Percentiles rank a stretch among this genome's conserved stretches.
phyloP scores from a whole-genome alignment of 2,113 vertebrate species.

The Atlantisia rogersi region DNA sequence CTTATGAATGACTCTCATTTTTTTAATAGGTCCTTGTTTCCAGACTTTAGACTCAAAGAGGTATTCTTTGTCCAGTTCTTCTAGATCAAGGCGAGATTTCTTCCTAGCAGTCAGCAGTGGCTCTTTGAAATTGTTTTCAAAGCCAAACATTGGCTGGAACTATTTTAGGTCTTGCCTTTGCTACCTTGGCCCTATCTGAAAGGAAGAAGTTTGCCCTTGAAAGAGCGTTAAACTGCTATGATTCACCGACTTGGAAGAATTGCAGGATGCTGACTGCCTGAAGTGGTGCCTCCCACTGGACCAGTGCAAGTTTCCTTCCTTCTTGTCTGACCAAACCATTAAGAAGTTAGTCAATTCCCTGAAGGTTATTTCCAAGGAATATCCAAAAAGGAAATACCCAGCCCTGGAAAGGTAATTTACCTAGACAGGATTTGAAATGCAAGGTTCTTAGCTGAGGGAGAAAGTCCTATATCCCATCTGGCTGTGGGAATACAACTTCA shows the following conservation, averaged over 20 bases:
- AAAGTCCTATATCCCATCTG: slow-evolving; percentile 12
- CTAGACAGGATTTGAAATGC: slow-evolving; percentile 70
- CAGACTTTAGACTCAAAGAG: not conserved
- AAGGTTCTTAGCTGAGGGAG: slow-evolving; percentile 46
- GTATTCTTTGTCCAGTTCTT: slow-evolving; percentile 21
- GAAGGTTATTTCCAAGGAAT: slow-evolving; percentile 71
- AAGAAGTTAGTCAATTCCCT: slow-evolving; percentile 75
- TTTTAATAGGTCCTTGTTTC: not conserved
- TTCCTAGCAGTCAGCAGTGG: not conserved
- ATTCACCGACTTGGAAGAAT: slow-evolving; percentile 82
- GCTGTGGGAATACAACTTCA: slow-evolving; percentile 6
- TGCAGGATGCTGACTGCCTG: slow-evolving; percentile 79
- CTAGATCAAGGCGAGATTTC: slow-evolving; percentile 33
- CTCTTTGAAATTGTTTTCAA: slow-evolving; percentile 62
- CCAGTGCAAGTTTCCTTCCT: slow-evolving; percentile 79
- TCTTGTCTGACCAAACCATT: slow-evolving; percentile 79
- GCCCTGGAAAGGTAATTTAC: slow-evolving; percentile 80
- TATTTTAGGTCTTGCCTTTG: slow-evolving; percentile 76
- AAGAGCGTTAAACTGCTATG: slow-evolving; percentile 75
- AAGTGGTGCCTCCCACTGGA: slow-evolving; percentile 70
- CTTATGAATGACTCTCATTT: not conserved
- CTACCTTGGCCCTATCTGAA: slow-evolving; percentile 70
- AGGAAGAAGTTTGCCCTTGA: slow-evolving; percentile 81
- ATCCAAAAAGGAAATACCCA: slow-evolving; percentile 75
- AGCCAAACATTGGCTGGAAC: slow-evolving; percentile 47